phyloP scores from a whole-genome alignment of 2,888 invertebrate species.

The Scrobipalpa costella region DNA sequence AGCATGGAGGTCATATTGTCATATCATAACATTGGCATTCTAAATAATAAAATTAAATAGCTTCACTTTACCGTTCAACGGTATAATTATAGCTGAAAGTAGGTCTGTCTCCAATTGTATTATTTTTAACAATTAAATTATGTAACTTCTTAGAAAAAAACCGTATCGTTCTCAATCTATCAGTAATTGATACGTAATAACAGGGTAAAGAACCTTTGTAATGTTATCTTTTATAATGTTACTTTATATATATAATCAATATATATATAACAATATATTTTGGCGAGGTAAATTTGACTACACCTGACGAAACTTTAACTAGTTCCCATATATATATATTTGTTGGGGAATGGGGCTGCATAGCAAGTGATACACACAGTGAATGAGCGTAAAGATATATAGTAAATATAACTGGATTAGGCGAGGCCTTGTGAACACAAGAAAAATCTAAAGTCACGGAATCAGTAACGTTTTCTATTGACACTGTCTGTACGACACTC shows the following conservation, averaged over 20 bases:
- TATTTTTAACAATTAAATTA: neutral
- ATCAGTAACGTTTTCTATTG: too few species aligned
- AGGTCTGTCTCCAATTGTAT: neutral
- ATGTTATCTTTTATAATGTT: neutral
- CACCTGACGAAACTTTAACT: slow-evolving; percentile 32
- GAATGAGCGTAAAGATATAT: too few species aligned
- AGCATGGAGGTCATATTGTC: too few species aligned
- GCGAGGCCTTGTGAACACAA: too few species aligned
- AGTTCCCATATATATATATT: slow-evolving; percentile 48
- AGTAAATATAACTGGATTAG: too few species aligned
- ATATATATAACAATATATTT: slow-evolving; percentile 30
- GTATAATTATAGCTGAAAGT: neutral
- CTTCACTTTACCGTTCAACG: neutral
- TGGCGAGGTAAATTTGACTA: slow-evolving; percentile 19
- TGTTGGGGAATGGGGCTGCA: too few species aligned
- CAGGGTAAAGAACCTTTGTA: neutral
- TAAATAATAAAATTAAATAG: neutral
- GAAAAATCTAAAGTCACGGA: too few species aligned
- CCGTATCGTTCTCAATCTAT: slow-evolving; percentile 8
- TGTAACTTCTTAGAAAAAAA: neutral
- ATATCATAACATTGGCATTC: neutral
- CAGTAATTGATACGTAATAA: slow-evolving; percentile 2
- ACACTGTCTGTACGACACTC: too few species aligned
- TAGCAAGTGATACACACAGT: too few species aligned
- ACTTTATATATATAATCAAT: neutral